phyloP scores from a whole-genome alignment of 2,113 vertebrate genomes.

The Zosterops pallidus region DNA sequence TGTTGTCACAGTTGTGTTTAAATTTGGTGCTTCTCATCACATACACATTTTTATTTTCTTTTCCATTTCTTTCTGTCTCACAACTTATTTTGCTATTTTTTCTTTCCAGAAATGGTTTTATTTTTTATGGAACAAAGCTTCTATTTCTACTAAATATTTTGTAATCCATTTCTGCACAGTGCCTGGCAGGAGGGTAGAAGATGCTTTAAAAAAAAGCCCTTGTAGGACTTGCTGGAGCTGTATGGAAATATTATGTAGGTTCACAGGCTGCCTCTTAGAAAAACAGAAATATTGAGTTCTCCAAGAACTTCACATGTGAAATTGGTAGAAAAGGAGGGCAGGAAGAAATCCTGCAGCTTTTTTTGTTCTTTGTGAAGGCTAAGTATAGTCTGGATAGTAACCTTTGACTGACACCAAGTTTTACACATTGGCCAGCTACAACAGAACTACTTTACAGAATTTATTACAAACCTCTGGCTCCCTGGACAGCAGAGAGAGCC shows the following conservation, averaged over 20 bases:
- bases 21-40: not conserved
- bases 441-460: not conserved
- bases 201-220: not conserved
- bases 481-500: not conserved
- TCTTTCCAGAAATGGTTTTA: not conserved
- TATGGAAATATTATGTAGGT: not conserved
- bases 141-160: not conserved
- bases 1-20: not conserved
- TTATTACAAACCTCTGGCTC: not conserved
- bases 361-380: not conserved
- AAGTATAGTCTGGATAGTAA: not conserved
- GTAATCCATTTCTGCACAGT: not conserved
- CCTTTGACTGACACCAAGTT: not conserved
- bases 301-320: not conserved
- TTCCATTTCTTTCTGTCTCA: not conserved
- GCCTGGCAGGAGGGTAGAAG: not conserved
- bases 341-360: not conserved
- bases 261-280: not conserved
- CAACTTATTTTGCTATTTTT: not conserved
- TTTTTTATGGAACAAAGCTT: not conserved
- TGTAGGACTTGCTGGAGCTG: not conserved
- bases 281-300: not conserved
- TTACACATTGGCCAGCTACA: not conserved
- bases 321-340: not conserved
- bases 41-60: not conserved